Evolutionary conservation across 2,113 vertebrate genomes (phyloP).

Genomic region (Desmodus rotundus): DNA sequence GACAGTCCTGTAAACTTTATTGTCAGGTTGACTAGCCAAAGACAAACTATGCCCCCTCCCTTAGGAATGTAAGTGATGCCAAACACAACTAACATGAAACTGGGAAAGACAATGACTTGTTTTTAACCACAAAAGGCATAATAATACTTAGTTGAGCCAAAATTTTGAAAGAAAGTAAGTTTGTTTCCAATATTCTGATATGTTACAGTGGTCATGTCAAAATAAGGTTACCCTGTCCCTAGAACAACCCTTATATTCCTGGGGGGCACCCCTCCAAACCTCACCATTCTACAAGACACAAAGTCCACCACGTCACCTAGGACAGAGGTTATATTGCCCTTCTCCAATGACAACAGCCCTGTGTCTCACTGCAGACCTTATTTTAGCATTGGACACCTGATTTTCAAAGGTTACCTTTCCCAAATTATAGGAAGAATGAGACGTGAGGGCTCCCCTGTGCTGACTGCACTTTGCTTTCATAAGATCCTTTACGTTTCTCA

Average conservation of each 20-base stretch:
- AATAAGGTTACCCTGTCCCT: slow-evolving; percentile 31
- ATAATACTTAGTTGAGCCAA: slow-evolving; percentile 34
- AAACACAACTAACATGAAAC: slow-evolving; percentile 22
- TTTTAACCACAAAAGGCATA: slow-evolving; percentile 56
- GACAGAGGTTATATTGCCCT: background rate
- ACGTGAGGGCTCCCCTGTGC: background rate
- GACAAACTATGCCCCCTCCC: background rate
- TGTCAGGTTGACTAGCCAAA: slow-evolving; percentile 27
- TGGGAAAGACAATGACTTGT: slow-evolving; percentile 48
- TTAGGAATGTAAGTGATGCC: slow-evolving; percentile 30
- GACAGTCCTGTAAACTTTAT: slow-evolving; percentile 20
- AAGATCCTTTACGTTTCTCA: slow-evolving; percentile 34
- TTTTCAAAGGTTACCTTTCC: slow-evolving; percentile 59
- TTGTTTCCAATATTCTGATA: slow-evolving; percentile 52
- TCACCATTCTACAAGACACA: background rate
- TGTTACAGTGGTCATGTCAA: slow-evolving; percentile 12
- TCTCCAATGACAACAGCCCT: background rate
- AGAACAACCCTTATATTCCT: background rate
- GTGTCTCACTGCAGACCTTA: background rate
- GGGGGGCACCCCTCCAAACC: background rate
- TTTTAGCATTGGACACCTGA: slow-evolving; percentile 30
- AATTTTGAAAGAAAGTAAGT: slow-evolving; percentile 38
- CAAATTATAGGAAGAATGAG: slow-evolving; percentile 46
- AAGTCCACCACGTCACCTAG: background rate
- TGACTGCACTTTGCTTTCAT: background rate